phyloP scores from a whole-genome alignment of 2,888 invertebrate species.

The Catocala fraxini region DNA sequence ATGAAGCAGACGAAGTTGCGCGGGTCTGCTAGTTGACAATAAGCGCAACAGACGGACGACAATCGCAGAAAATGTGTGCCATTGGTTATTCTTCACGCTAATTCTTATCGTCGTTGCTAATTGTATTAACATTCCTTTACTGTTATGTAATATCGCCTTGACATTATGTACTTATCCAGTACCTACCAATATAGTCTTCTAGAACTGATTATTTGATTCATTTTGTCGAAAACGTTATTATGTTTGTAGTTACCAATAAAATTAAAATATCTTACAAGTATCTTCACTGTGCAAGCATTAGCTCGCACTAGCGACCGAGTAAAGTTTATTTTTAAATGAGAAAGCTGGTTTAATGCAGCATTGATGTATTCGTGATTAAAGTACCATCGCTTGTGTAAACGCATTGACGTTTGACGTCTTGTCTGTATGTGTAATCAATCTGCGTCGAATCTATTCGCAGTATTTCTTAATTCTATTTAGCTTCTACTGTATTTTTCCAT shows the following conservation, averaged over 20 bases:
- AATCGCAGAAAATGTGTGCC: constrained; percentile 51
- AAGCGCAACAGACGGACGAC: constrained; percentile 31
- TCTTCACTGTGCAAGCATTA: neutral
- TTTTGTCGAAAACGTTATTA: neutral
- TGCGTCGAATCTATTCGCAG: neutral
- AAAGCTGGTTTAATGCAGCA: constrained; percentile 1
- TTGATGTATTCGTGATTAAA: constrained; percentile 2
- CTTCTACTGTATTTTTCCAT: too few relatives aligned
- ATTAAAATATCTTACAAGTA: neutral
- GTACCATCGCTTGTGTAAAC: constrained; percentile 6
- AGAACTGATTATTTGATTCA: constrained; percentile 15
- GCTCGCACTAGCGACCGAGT: neutral
- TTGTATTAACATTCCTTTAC: constrained; percentile 50
- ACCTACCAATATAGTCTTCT: constrained; percentile 13
- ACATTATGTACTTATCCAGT: constrained; percentile 25
- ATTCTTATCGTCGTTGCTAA: constrained; percentile 51
- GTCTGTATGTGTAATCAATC: constrained; percentile 3
- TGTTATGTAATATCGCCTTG: constrained; percentile 48
- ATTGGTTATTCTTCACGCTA: constrained; percentile 50
- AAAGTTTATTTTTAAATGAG: constrained; percentile 1
- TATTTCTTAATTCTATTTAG: too few relatives aligned
- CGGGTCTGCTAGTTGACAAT: too few relatives aligned
- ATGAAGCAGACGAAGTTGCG: too few relatives aligned
- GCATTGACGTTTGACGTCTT: constrained; percentile 8
- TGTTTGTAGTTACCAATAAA: neutral